Evolutionary conservation across 2,797 vertebrate species (phyloP).

Genomic region (Sebastiscus tertius): DNA sequence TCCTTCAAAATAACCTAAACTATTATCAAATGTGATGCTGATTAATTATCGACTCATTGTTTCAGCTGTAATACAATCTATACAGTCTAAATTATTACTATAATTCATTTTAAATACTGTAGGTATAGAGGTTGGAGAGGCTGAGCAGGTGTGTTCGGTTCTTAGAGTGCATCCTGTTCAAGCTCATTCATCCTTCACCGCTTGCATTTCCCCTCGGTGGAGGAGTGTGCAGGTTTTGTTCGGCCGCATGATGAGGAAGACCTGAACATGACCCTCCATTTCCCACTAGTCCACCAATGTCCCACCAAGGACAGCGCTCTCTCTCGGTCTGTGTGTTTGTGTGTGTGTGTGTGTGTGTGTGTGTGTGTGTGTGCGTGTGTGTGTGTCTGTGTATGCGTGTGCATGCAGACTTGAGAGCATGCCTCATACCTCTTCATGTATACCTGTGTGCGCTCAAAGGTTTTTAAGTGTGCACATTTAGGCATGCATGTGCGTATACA

Average conservation of each 20-base stretch:
- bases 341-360: neutral
- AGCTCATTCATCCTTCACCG: constrained; percentile 14
- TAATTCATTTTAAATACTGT: neutral
- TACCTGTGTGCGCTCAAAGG: neutral
- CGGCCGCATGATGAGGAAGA: constrained; percentile 55
- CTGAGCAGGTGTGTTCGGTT: constrained; percentile 22
- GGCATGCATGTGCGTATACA: neutral
- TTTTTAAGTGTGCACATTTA: neutral
- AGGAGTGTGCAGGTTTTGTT: constrained; percentile 67
- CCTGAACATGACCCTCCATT: constrained; percentile 72
- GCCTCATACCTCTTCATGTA: neutral
- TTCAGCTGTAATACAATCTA: neutral
- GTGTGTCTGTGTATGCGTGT: neutral
- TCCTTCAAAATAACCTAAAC: neutral
- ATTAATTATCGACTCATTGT: neutral
- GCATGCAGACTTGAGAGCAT: too few relatives aligned
- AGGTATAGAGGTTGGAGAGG: neutral
- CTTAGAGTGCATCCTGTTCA: neutral
- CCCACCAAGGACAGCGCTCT: constrained; percentile 54
- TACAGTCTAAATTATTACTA: neutral
- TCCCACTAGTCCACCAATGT: constrained; percentile 61
- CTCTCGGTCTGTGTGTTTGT: neutral
- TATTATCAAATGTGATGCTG: neutral
- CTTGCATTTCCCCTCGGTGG: constrained; percentile 31
- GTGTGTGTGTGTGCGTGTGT: neutral